Percentiles rank a stretch among this genome's conserved stretches.
Conservation (phyloP, 2,888 invertebrate genomes). For the Parapristionchus giblindavisi region DNA sequence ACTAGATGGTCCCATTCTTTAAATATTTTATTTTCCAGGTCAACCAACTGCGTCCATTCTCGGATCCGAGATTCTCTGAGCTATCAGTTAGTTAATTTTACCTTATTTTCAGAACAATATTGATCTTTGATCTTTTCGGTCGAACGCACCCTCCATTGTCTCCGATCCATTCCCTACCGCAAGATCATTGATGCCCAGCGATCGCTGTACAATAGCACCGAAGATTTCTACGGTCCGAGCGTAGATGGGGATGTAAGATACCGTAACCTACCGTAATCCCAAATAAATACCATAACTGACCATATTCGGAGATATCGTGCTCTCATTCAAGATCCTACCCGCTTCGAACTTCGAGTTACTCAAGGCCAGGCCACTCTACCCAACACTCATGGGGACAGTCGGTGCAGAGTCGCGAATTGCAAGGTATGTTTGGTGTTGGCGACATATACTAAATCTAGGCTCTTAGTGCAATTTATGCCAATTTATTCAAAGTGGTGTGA, state of each 20-base stretch:
- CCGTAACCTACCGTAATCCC: not conserved
- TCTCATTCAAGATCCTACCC: constrained; percentile 4
- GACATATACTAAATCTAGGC: not conserved
- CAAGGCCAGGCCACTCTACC: constrained; percentile 25
- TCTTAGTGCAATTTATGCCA: not conserved
- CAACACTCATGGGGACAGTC: constrained; percentile 23
- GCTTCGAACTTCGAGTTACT: constrained; percentile 9
- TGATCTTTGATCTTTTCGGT: not conserved
- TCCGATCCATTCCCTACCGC: constrained; percentile 26
- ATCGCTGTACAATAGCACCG: constrained; percentile 24
- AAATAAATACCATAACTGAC: not conserved
- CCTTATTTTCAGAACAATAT: not conserved
- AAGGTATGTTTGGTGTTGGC: not conserved
- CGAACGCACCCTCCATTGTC: constrained; percentile 15
- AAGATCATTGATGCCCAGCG: constrained; percentile 29
- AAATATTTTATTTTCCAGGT: too few relatives aligned
- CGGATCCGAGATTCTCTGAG: too few relatives aligned
- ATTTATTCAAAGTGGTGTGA: too few relatives aligned
- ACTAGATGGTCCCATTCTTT: too few relatives aligned
- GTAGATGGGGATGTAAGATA: constrained; percentile 27
- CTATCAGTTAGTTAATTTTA: too few relatives aligned
- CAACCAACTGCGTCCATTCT: too few relatives aligned
- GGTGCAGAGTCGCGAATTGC: constrained; percentile 8
- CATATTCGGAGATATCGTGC: not conserved
- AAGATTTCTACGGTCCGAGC: constrained; percentile 24